These are phyloP conservation scores for Ochotona curzoniae DNA, from an alignment of 2,113 vertebrate genomes.

Conservation along the genomic window DNA sequence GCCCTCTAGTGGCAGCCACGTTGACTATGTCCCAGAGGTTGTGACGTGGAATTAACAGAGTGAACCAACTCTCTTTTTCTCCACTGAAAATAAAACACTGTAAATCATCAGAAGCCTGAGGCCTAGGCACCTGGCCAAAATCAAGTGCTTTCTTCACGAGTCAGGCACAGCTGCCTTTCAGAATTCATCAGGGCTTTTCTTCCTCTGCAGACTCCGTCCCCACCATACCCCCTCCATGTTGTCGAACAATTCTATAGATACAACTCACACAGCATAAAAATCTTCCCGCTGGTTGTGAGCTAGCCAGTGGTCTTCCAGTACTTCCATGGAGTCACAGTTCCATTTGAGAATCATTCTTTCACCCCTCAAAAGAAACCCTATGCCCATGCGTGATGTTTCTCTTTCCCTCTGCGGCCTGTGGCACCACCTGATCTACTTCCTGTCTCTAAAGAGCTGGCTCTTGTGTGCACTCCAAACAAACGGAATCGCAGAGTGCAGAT, in stretches of 20 bases:
- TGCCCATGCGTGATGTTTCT: neutral
- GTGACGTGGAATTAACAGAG: neutral
- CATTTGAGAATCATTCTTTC: neutral
- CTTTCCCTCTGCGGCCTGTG: neutral
- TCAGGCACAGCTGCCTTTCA: neutral
- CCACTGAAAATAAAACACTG: neutral
- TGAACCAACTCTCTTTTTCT: neutral
- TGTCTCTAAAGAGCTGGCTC: neutral
- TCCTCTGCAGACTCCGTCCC: neutral
- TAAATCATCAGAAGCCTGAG: neutral
- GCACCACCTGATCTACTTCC: neutral
- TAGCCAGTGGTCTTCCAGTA: neutral
- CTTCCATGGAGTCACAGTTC: neutral
- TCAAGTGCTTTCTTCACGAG: neutral
- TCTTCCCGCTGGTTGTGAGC: neutral
- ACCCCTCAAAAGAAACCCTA: neutral
- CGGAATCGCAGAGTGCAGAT: neutral
- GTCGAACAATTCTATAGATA: neutral
- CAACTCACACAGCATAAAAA: conserved; percentile 1
- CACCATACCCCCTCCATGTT: too few species aligned
- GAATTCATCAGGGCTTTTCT: neutral
- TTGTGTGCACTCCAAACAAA: neutral
- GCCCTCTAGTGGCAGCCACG: conserved; percentile 61
- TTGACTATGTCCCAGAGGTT: conserved; percentile 2
- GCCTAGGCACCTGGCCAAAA: neutral